Base-by-base conservation (phyloP, 1,140 invertebrate genomes). In the Drosophila orena region DNA sequence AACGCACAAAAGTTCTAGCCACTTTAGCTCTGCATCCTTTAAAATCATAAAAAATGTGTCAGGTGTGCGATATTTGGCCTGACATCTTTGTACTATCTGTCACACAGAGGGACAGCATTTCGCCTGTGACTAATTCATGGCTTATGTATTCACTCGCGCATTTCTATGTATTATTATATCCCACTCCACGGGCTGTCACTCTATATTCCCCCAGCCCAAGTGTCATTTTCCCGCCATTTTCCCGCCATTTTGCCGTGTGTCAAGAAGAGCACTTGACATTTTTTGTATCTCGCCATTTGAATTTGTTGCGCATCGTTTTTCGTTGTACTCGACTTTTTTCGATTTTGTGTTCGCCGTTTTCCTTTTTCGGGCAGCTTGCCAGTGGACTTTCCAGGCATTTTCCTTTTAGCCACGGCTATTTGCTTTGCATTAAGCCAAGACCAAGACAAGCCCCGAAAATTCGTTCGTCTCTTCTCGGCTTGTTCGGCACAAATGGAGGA, bases 251-350 rank as follows among this genome's bases (percentile, higher is more conserved):
- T 22, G 49, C 47, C 17, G n/a, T n/a, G 35, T 34, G 77, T 72
- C 65, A 66, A 61, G 60, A 22, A 65, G 52, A 55, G 69, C 60
- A 77, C 79, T 85, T 81, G 81, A 86, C 68, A 73, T 73, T 61
- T 50, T 73, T 74, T 76, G 75, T 85, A 85, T 86, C 78, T 71
- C 71, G 69, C 65, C 79, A 86, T 86, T 86, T 86, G 74, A 86
- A 86, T 86, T 86, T 86, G 81, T 86, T 86, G 83, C 79, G 79
- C 54, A 34, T 68, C 62, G 56, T 50, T 66, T 75, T 66, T 76
- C 66, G 4, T 24, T 38, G n/a, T 55, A 50, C 27, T 50, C 47
- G 47, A 50, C 27, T 15, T 17, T 15, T n/a, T 30, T 27, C 24
- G 34, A 8, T 37, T 14, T 38, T 7, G 3, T 7, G 14, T 5